These are phyloP conservation scores for Squalus acanthias DNA, from an alignment of 2,797 vertebrate species.

Conservation along the genomic window DNA sequence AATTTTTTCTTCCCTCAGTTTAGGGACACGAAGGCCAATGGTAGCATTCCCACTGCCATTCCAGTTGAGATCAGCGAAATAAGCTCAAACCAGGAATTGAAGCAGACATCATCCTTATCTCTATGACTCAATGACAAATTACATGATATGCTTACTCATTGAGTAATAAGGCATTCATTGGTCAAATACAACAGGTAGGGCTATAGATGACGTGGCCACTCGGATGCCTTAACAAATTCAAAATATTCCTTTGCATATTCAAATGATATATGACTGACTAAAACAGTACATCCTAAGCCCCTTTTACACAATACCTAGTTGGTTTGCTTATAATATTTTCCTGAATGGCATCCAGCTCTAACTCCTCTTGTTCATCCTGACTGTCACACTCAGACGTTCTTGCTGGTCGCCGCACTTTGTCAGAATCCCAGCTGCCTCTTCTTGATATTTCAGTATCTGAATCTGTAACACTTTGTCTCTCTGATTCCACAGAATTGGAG, in stretches of 20 bases:
- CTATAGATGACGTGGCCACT: not conserved
- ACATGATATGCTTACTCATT: not conserved
- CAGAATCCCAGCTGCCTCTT: conserved; percentile 29
- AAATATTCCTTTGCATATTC: not conserved
- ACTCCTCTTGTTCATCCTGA: conserved; percentile 39
- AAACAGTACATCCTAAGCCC: not conserved
- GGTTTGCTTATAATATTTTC: conserved; percentile 52
- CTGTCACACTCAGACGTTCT: conserved; percentile 30
- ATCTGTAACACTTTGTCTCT: conserved; percentile 39
- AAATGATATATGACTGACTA: not conserved
- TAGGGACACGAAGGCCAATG: not conserved
- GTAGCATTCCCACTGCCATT: not conserved
- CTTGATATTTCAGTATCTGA: conserved; percentile 37
- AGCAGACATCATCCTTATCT: not conserved
- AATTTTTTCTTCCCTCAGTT: not conserved
- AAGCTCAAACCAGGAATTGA: not conserved
- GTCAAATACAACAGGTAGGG: not conserved
- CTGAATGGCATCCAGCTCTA: conserved; percentile 44
- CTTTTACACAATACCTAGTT: conserved; percentile 54
- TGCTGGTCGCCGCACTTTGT: conserved; percentile 39
- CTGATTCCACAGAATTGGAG: conserved; percentile 38
- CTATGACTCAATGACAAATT: not conserved
- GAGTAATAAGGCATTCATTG: not conserved
- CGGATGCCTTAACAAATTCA: not conserved
- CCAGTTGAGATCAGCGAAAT: not conserved